Percentiles rank a stretch among this genome's conserved stretches.
These are phyloP conservation scores for Bombus polaris DNA, from an alignment of 1,140 invertebrate species.

Conservation along the genomic window DNA sequence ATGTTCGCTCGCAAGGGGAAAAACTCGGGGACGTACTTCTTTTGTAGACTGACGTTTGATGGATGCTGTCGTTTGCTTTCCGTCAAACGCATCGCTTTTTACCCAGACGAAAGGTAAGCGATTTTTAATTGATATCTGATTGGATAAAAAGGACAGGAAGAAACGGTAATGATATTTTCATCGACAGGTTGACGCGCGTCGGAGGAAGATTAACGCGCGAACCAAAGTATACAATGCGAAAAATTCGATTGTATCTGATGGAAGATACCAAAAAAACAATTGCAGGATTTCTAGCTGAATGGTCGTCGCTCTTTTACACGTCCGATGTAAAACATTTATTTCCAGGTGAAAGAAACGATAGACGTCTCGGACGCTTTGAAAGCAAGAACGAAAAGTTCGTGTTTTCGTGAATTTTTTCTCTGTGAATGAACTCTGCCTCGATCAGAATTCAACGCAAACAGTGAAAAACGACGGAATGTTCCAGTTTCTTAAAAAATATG, in stretches of 20 bases:
- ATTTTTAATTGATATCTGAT: background rate
- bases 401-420: too few relatives aligned
- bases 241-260: background rate
- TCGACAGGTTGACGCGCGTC: background rate
- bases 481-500: background rate
- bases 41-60: too few relatives aligned
- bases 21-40: background rate
- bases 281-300: too few relatives aligned
- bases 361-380: too few relatives aligned
- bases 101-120: background rate
- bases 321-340: too few relatives aligned
- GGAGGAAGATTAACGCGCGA: slow-evolving; percentile 1
- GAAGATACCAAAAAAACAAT: too few relatives aligned
- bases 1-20: background rate
- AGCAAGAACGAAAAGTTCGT: too few relatives aligned
- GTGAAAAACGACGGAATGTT: background rate
- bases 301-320: too few relatives aligned
- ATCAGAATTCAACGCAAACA: too few relatives aligned
- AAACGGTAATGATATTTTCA: slow-evolving; percentile 1
- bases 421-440: too few relatives aligned
- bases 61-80: background rate
- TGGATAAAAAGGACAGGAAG: background rate
- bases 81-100: background rate
- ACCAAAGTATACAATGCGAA: fast-evolving
- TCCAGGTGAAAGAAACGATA: too few relatives aligned